These are phyloP conservation scores for Rhinoderma darwinii DNA, from an alignment of 2,113 vertebrate species.

Conservation along the genomic window DNA sequence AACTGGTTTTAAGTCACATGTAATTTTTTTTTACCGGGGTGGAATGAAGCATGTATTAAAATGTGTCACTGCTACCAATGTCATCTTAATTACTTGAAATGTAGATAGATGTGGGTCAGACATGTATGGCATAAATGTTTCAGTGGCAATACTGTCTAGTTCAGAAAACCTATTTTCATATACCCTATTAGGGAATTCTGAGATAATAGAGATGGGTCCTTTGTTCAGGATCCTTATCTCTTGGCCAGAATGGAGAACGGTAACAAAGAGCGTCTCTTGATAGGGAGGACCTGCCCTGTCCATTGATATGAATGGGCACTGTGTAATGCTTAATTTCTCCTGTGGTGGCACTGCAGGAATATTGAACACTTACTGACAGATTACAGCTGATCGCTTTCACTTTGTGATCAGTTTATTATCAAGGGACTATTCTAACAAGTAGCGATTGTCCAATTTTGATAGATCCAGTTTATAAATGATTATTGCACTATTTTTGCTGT, in stretches of 20 bases:
- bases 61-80: not conserved
- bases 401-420: too few relatives aligned
- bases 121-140: too few relatives aligned
- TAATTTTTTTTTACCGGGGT: not conserved
- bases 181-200: not conserved
- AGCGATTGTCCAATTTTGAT: too few relatives aligned
- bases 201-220: too few relatives aligned
- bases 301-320: not conserved
- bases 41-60: not conserved
- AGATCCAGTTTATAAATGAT: too few relatives aligned
- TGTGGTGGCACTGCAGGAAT: not conserved
- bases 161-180: not conserved
- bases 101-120: too few relatives aligned
- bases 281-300: not conserved
- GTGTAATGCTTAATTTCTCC: not conserved
- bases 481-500: too few relatives aligned
- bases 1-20: not conserved
- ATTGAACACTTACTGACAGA: not conserved
- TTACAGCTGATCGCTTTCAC: too few relatives aligned
- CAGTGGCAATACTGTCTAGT: too few relatives aligned
- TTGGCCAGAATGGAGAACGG: not conserved
- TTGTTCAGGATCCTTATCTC: not conserved
- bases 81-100: slow-evolving; percentile 23
- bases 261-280: too few relatives aligned
- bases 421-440: too few relatives aligned